Conservation (phyloP, 1,140 invertebrate genomes). For the Philopotamus ludificatus region DNA sequence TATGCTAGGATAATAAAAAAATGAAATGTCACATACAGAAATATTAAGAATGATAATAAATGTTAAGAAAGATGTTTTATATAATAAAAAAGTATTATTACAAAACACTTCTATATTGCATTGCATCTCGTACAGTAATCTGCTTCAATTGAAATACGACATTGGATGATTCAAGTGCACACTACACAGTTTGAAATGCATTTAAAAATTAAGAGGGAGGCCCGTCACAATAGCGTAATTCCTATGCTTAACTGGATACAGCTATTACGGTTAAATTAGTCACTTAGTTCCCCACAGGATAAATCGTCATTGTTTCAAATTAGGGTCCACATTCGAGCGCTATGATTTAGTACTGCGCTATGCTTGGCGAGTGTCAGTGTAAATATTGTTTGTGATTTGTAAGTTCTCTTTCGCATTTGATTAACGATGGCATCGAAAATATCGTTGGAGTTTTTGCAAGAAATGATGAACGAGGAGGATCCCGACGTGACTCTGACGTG, state of each 20-base stretch:
- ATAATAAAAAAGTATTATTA: too few species aligned
- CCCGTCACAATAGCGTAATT: constrained; percentile 36
- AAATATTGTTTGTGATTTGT: background rate
- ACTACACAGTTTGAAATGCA: constrained; percentile 32
- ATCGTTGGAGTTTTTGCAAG: constrained; percentile 46
- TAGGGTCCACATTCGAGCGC: constrained; percentile 21
- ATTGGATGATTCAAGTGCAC: constrained; percentile 13
- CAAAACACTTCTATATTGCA: too few species aligned
- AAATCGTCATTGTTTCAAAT: constrained; percentile 33
- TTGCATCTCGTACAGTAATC: background rate
- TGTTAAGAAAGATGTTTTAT: too few species aligned
- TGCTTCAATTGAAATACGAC: background rate
- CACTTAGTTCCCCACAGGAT: constrained; percentile 38
- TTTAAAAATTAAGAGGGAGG: constrained; percentile 38
- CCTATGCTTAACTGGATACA: constrained; percentile 28
- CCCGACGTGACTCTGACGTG: constrained; percentile 47
- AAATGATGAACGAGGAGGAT: constrained; percentile 50
- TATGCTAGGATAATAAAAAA: too few species aligned
- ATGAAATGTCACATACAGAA: too few species aligned
- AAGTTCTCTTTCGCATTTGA: background rate
- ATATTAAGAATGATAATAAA: too few species aligned
- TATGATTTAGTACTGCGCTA: constrained; percentile 28
- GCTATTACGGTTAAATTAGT: constrained; percentile 38
- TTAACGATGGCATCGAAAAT: constrained; percentile 31
- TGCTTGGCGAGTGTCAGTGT: background rate